Conservation (phyloP, 2,113 vertebrate species). For the Ptyas mucosa region DNA sequence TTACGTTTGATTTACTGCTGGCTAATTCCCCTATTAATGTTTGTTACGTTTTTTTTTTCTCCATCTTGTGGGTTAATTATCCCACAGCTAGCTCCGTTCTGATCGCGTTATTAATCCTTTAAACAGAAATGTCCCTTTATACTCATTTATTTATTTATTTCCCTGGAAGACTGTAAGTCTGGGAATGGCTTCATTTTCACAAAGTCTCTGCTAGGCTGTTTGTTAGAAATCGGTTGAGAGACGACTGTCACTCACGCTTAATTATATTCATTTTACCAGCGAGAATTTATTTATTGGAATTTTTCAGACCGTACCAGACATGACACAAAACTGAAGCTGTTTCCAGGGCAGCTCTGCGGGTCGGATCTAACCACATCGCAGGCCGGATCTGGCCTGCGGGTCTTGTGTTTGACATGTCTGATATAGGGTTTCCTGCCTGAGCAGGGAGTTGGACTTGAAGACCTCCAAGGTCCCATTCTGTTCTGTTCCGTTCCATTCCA, state of each 20-base stretch:
- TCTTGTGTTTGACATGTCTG: neutral
- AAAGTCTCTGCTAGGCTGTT: neutral
- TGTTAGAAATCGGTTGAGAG: neutral
- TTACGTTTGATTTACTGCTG: conserved; percentile 17
- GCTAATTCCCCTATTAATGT: conserved; percentile 11
- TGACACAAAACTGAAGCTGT: neutral
- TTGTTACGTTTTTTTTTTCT: neutral
- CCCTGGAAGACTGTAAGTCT: neutral
- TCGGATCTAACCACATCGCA: too few relatives aligned
- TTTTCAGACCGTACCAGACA: neutral
- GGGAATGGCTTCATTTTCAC: neutral
- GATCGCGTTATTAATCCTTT: conserved; percentile 21
- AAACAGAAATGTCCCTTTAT: neutral
- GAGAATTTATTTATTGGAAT: neutral
- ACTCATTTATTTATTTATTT: conserved; percentile 10
- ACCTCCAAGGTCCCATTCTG: neutral
- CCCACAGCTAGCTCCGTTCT: neutral
- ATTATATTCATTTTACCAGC: neutral
- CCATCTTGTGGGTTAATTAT: conserved; percentile 18
- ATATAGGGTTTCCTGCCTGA: neutral
- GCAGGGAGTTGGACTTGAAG: neutral
- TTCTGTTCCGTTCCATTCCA: too few relatives aligned
- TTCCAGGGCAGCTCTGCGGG: too few relatives aligned
- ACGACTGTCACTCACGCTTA: neutral
- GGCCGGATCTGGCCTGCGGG: too few relatives aligned